phyloP scores from a whole-genome alignment of 1,140 invertebrate species.

The Drosophila simulans region DNA sequence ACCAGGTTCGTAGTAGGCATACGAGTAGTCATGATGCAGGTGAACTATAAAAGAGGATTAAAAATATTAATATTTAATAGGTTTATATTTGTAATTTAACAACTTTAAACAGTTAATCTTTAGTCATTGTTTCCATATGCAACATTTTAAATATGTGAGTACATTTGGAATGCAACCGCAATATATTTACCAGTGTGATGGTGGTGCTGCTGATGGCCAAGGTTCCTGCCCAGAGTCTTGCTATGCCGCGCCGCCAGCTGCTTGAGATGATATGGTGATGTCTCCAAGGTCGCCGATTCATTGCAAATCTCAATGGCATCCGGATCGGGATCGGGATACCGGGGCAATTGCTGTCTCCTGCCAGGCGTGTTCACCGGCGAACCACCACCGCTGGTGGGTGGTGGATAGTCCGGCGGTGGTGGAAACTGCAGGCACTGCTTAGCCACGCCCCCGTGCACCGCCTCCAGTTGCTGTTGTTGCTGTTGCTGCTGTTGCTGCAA shows the following conservation, averaged over 20 bases:
- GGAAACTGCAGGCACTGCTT: conserved; percentile 67
- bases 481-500: conserved; percentile 49
- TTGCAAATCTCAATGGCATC: conserved; percentile 82
- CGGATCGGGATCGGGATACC: conserved; percentile 78
- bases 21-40: conserved; percentile 87
- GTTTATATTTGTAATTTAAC: too few species aligned
- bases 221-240: conserved; percentile 53
- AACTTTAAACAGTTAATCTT: too few species aligned
- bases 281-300: conserved; percentile 39
- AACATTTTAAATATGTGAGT: too few species aligned
- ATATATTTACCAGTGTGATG: conserved; percentile 15
- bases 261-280: conserved; percentile 55
- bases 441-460: conserved; percentile 29
- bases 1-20: conserved; percentile 91
- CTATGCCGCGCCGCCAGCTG: conserved; percentile 56
- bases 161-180: too few species aligned
- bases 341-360: conserved; percentile 50
- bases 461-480: conserved; percentile 29
- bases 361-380: conserved; percentile 1
- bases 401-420: conserved; percentile 75
- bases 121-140: too few species aligned
- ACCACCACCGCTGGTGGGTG: conserved; percentile 22
- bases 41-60: not conserved
- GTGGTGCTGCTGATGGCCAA: conserved; percentile 26
- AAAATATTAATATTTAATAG: not conserved